These are phyloP conservation scores for Ailuropoda melanoleuca DNA, from an alignment of 2,113 vertebrate species.

Conservation along the genomic window DNA sequence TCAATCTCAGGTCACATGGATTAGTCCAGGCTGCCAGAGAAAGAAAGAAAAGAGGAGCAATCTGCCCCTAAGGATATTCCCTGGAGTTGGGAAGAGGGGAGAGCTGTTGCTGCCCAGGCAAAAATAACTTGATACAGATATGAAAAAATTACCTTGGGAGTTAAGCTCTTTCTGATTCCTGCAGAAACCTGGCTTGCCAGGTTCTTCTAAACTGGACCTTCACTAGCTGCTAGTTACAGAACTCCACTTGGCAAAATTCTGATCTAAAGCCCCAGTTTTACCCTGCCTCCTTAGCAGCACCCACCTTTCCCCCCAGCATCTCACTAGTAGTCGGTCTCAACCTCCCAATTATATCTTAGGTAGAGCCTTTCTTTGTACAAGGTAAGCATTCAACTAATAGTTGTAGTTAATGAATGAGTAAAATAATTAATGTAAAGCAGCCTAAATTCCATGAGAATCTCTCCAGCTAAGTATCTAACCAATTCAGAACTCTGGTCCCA, in stretches of 20 bases:
- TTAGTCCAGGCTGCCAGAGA: neutral
- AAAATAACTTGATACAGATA: constrained; percentile 15
- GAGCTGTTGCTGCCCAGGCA: neutral
- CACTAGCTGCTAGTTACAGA: neutral
- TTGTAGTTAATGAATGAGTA: neutral
- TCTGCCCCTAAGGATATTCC: neutral
- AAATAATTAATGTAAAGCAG: neutral
- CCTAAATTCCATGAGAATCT: constrained; percentile 1
- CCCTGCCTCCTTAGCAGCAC: neutral
- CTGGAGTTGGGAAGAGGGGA: neutral
- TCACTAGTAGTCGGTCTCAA: neutral
- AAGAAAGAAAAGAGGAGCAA: neutral
- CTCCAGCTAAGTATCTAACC: neutral
- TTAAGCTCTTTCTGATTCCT: constrained; percentile 6
- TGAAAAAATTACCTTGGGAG: neutral
- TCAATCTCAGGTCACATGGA: constrained; percentile 45
- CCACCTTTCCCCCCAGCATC: neutral
- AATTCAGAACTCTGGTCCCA: neutral
- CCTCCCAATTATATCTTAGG: neutral
- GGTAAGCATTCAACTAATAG: neutral
- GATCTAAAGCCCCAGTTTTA: neutral
- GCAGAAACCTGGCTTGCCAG: neutral
- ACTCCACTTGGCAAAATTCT: constrained; percentile 2
- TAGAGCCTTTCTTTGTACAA: neutral
- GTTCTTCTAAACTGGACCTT: neutral